phyloP scores from a whole-genome alignment of 1,140 invertebrate species.

The Hermetia illucens region DNA sequence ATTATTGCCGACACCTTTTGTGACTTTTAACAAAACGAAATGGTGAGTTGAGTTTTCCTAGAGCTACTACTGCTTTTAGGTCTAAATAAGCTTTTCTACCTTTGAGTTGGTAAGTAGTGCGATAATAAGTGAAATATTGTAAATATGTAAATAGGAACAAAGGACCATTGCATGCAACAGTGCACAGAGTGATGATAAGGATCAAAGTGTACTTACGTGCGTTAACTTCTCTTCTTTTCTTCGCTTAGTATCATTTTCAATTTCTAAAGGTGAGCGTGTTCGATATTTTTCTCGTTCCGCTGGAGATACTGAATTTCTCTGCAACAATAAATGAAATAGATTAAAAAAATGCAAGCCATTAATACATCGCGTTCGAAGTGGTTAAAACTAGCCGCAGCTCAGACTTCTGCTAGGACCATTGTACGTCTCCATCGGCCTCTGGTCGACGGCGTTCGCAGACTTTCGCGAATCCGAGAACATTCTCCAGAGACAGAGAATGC shows the following conservation, averaged over 20 bases:
- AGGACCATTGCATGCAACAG: slow-evolving; percentile 1
- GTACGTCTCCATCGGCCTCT: too few relatives aligned
- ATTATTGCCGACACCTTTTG: neutral
- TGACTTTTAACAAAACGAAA: slow-evolving; percentile 4
- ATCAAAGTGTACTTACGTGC: slow-evolving; percentile 50
- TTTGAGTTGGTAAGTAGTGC: too few relatives aligned
- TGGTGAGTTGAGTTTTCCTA: slow-evolving; percentile 11
- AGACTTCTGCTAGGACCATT: too few relatives aligned
- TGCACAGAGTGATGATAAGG: neutral
- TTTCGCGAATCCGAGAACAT: too few relatives aligned
- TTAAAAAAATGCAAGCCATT: neutral
- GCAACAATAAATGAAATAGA: slow-evolving; percentile 17
- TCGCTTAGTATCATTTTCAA: slow-evolving; percentile 51
- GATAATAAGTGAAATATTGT: neutral
- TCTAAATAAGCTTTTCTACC: too few relatives aligned
- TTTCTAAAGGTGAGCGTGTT: slow-evolving; percentile 48
- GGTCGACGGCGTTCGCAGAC: too few relatives aligned
- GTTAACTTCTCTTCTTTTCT: slow-evolving; percentile 76
- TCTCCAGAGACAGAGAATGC: too few relatives aligned
- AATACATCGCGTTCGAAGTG: too few relatives aligned
- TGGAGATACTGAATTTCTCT: slow-evolving; percentile 74
- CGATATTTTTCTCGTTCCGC: slow-evolving; percentile 79
- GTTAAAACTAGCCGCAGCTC: too few relatives aligned
- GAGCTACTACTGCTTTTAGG: too few relatives aligned
- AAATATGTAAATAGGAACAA: slow-evolving; percentile 2